Evolutionary conservation across 2,888 invertebrate species (phyloP).

Genomic region (Andrena haemorrhoa): DNA sequence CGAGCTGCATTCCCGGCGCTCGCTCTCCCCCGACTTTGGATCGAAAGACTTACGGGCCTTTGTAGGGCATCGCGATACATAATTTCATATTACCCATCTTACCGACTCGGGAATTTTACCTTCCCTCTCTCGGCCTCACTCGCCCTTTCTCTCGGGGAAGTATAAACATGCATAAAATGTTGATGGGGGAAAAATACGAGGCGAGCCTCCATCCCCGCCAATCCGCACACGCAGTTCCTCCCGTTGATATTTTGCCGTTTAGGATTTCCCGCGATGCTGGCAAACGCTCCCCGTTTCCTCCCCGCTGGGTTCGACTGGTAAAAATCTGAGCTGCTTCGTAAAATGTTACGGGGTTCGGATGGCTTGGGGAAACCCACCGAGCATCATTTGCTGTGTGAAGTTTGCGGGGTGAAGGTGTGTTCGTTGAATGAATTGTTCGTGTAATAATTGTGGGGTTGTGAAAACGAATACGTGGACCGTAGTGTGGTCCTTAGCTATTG

Average conservation of each 20-base stretch:
- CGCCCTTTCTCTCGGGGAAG: neutral
- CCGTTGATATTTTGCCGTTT: conserved; percentile 9
- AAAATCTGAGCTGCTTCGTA: neutral
- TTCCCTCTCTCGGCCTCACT: neutral
- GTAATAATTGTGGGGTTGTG: no score
- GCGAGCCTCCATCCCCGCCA: neutral
- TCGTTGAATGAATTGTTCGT: no score
- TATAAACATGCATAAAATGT: conserved; percentile 50
- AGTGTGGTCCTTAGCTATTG: no score
- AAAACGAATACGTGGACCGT: no score
- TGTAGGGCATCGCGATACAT: conserved; percentile 46
- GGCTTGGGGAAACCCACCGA: no score
- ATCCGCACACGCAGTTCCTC: no score
- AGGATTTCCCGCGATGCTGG: conserved; percentile 11
- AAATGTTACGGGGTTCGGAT: neutral
- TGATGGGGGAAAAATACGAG: conserved; percentile 45
- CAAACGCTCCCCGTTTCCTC: neutral
- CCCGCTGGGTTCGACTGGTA: neutral
- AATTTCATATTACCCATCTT: conserved; percentile 50
- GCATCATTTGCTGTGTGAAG: no score
- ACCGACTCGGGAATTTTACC: conserved; percentile 21
- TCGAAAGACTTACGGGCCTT: conserved; percentile 46
- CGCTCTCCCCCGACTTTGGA: conserved; percentile 35
- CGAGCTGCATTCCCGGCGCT: conserved; percentile 26
- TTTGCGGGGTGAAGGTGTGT: no score